Evolutionary conservation across 92 coral and sea anemone species (phyloP), one percentile per base, ranked within the genome.

Genomic region (Porites cylindrica): DNA sequence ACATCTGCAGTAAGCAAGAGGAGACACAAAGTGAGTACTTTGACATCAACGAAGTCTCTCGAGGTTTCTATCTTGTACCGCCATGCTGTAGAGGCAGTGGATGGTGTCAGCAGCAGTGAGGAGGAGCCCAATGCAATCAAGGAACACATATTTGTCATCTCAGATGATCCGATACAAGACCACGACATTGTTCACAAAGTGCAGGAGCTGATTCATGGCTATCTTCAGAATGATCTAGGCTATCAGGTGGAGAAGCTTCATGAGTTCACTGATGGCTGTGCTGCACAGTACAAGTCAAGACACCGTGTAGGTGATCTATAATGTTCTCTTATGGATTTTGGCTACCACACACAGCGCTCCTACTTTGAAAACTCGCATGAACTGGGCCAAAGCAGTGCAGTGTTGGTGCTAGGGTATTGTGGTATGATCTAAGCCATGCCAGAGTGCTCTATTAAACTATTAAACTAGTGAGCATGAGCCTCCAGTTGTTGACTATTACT

Each of bases 231-330:
- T 59, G 88, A 84, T 16, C 17, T 84, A 24, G 75, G 64, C 19
- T 76, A 75, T 26, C 24, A 60, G 2, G 64, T 84, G 8, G 66
- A 23, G 1, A 72, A 83, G 70, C 12, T 83, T 6, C 87, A 83
- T 58, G 87, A 70, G 71, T 73, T 72, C 10, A 70, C 78, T 58
- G 79, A 70, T 83, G 87, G 87, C 10, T 82, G 87, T 70, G 56
- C 71, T 21, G 85, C 75, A 21, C 85, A 81, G 61, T 81, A 81
- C 76, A 81, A 47, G 64, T 81, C 85, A 6, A n/a, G 76, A 6
- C 76, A 6, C 19, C 52, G 85, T 19, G 6, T 81, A 11, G 85
- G 85, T 6, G 85, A 81, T 54, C 76, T 66, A 7, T 81, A 67
- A 16, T 68, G 75, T 19, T 81, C 85, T 32, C 75, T 81, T 43